Evolutionary conservation across 2,113 vertebrate species (phyloP), one percentile per base, ranked within the genome.

Genomic region (Hydrolagus affinis): DNA sequence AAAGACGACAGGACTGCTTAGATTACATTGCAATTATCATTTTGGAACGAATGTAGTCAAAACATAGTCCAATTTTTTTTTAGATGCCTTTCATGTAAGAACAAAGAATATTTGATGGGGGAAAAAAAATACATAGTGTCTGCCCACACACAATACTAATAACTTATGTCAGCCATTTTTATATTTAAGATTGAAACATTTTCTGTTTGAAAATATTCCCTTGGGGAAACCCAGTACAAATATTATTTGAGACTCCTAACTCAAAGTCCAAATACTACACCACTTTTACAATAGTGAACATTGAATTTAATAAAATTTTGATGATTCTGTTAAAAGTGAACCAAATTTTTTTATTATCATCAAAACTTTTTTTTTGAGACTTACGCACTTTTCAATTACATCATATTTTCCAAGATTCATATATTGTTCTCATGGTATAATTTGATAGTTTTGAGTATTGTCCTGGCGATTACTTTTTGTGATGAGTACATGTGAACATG

Each of bases 31-130:
- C 76, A 11, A 30, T 76, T 21, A 57, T 59, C 74, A 32, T 76
- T 76, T 56, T 44, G 60, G 57, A 78, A 25, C 23, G n/a, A 78
- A 25, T 60, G 75, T 21, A 77, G 10, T 78, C 76, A 78, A 78
- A 78, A 62, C 62, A 62, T 44, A 59, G 57, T 23, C 60, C 57
- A 60, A 10, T 59, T 44, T 44, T 44, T 44, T 44, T 44, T 44
- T 3, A 44, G 6, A 44, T 44, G 15, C 76, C 76, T 78, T 78
- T 78, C 57, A 78, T 78, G 76, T 60, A 78, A 78, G 76, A 78
- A 77, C 74, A 77, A 77, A 60, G 76, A 60, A 62, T 62, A 12
- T 62, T 78, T 78, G 76, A 23, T 23, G n/a, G 59, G n/a, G 59
- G 56, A 60, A 78, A 60, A 44, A 44, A 78, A 78, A 60, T 62